A percentile compares a stretch with the other conserved stretches of the same genome.
Conservation (phyloP, 2,113 vertebrate genomes). For the Neotoma lepida region DNA sequence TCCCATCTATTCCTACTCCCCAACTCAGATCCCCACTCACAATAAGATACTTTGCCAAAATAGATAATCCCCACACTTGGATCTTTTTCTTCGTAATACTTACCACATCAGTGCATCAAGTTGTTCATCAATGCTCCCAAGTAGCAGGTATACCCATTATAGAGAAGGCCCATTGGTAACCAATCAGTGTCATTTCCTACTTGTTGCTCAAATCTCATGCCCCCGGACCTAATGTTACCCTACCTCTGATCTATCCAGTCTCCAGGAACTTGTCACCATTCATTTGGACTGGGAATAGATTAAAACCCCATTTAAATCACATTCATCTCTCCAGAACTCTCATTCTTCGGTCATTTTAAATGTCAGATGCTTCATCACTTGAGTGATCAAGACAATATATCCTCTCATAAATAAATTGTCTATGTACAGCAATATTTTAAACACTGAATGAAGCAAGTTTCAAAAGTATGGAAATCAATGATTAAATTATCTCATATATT, state of each 20-base stretch:
- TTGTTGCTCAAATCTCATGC: background rate
- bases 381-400: slow-evolving; percentile 54
- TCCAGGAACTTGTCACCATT: background rate
- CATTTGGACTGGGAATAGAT: slow-evolving; percentile 12
- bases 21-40: background rate
- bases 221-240: background rate
- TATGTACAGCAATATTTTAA: slow-evolving; percentile 64
- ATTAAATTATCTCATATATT: slow-evolving; percentile 43
- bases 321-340: slow-evolving; percentile 26
- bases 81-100: background rate
- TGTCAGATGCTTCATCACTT: slow-evolving; percentile 64
- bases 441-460: slow-evolving; percentile 25
- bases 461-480: slow-evolving; percentile 56
- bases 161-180: background rate
- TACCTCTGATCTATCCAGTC: background rate
- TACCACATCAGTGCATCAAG: background rate
- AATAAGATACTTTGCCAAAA: background rate
- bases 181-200: background rate
- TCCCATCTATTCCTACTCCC: background rate
- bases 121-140: background rate
- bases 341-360: slow-evolving; percentile 67
- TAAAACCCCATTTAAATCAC: slow-evolving; percentile 41
- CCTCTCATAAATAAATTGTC: slow-evolving; percentile 39
- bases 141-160: background rate
- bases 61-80: background rate